These are phyloP conservation scores for Bradypodion pumilum DNA, from an alignment of 2,797 vertebrate genomes.

Conservation along the genomic window DNA sequence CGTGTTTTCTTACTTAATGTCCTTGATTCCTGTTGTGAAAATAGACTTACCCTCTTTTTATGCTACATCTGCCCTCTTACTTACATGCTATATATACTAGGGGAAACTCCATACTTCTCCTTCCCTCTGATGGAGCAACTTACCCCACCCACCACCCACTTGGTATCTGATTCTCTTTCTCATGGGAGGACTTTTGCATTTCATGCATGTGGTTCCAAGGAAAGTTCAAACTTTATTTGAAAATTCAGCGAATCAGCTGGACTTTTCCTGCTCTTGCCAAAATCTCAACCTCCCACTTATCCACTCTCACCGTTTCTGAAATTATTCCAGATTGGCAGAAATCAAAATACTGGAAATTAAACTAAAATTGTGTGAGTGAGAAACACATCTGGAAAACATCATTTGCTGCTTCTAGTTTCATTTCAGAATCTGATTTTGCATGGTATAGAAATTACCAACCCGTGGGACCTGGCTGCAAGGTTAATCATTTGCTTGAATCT, in stretches of 20 bases:
- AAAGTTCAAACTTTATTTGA: neutral
- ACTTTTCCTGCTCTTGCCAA: neutral
- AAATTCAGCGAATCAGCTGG: neutral
- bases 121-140: neutral
- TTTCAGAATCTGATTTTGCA: neutral
- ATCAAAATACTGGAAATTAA: neutral
- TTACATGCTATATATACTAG: neutral
- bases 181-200: neutral
- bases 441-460: neutral
- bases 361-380: neutral
- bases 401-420: neutral
- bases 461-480: neutral
- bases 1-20: neutral
- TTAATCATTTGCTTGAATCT: neutral
- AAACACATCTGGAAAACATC: neutral
- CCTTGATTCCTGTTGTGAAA: neutral
- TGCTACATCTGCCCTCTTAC: neutral
- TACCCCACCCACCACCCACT: no score
- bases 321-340: neutral
- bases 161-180: no score
- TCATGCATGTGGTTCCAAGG: neutral
- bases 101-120: neutral
- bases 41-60: neutral
- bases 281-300: neutral
- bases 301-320: neutral